A percentile compares a stretch with the other conserved stretches of the same genome.
Conservation (phyloP, 1,140 invertebrate genomes). For the Dendrolimus punctatus region DNA sequence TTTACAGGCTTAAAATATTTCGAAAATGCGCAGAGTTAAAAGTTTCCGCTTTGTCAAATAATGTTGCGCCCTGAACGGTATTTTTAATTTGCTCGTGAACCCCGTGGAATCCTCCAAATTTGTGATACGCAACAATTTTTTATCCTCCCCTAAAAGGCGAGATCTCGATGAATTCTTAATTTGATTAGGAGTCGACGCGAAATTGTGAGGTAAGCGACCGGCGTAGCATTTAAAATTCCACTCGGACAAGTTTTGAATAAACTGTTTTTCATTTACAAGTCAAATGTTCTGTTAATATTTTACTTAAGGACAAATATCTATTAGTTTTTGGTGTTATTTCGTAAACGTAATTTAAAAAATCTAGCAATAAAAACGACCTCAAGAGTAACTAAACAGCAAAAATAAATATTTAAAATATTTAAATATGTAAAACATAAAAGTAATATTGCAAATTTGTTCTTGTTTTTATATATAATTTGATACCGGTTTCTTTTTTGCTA, state of each 20-base stretch:
- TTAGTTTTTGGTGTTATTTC: too few relatives aligned
- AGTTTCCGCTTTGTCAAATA: slow-evolving; percentile 3
- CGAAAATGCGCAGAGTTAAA: not conserved
- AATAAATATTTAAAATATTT: too few relatives aligned
- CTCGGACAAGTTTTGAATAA: slow-evolving; percentile 6
- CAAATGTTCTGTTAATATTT: not conserved
- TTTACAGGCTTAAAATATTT: not conserved
- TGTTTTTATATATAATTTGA: too few relatives aligned
- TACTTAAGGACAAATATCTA: too few relatives aligned
- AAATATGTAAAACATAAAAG: too few relatives aligned
- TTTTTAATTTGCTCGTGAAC: slow-evolving; percentile 17
- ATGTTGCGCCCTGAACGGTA: slow-evolving; percentile 5
- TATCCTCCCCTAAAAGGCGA: slow-evolving; percentile 9
- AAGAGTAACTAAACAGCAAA: too few relatives aligned
- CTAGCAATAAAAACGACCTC: too few relatives aligned
- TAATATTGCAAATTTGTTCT: too few relatives aligned
- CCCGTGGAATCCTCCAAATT: slow-evolving; percentile 5
- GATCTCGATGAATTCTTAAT: slow-evolving; percentile 32
- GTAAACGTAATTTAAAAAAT: too few relatives aligned
- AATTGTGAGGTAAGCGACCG: slow-evolving; percentile 14
- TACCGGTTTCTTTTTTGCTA: too few relatives aligned
- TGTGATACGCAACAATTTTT: slow-evolving; percentile 19
- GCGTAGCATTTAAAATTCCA: slow-evolving; percentile 1
- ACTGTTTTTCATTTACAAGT: slow-evolving; percentile 11
- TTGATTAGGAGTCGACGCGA: slow-evolving; percentile 24